phyloP scores from a whole-genome alignment of 2,888 invertebrate genomes.

The Lasioglossum pauxillum region DNA sequence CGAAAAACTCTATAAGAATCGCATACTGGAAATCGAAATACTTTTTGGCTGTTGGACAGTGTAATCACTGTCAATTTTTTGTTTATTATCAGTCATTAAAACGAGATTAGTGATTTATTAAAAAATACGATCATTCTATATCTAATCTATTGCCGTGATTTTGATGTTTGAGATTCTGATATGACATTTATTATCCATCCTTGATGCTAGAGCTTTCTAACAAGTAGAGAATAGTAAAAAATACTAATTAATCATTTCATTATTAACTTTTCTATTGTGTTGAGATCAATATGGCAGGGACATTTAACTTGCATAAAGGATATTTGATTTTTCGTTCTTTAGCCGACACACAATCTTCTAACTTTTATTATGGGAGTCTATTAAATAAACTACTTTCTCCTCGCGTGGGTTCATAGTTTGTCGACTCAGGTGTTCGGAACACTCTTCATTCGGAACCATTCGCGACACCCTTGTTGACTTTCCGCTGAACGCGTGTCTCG shows the following conservation, averaged over 20 bases:
- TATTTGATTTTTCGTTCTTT: no score
- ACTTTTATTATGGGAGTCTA: not conserved
- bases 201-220: no score
- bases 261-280: no score
- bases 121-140: not conserved
- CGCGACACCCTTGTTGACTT: not conserved
- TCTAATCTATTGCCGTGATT: not conserved
- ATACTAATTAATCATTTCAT: not conserved
- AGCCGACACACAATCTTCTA: no score
- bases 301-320: no score
- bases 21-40: no score
- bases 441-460: not conserved
- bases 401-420: not conserved
- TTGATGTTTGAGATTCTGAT: not conserved
- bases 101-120: not conserved
- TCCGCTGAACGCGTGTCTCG: not conserved
- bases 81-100: not conserved
- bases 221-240: no score
- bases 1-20: no score
- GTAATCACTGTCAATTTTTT: no score
- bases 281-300: no score
- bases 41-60: no score
- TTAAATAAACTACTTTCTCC: not conserved
- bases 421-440: not conserved
- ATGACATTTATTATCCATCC: no score